Base-by-base conservation (phyloP, 2,888 invertebrate species). In the Frankliniella intonsa region DNA sequence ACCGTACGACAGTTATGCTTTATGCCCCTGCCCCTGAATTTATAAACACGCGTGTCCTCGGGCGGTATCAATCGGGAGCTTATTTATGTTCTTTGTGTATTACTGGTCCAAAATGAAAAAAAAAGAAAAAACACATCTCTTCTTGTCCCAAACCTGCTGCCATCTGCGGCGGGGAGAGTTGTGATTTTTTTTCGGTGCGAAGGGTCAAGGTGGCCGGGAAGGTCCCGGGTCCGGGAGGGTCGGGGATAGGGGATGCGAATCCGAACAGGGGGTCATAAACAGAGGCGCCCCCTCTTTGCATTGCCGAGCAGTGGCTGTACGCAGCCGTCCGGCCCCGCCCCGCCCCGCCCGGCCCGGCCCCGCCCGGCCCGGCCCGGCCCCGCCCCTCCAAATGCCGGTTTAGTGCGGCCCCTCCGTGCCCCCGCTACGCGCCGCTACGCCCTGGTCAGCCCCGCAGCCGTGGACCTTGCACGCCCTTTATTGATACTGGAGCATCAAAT, bases 351-450 rank as follows among this genome's bases (percentile, higher is more conserved):
- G n/a, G n/a, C n/a, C n/a, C n/a, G 19, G 55, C 12, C 55, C 55
- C 55, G 55, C 14, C 55, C 12, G 55, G 2, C 55, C 55, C 55
- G 55, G 10, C n/a, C n/a, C 55, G 55, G 55, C 62, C 14, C 62
- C 62, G 62, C 14, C 14, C 55, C 55, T 62, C 62, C 69, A 76
- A 76, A 76, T 76, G 69, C 69, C 69, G 69, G n/a, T 76, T 76
- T 76, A 76, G 69, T 76, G 25, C 69, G 69, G 69, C 7, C 69
- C 69, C 69, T 38, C 5, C 38, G 38, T 38, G 38, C 38, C 38
- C 38, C 38, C 38, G 38, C 38, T 38, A 38, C 38, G 38, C 38
- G 3, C 38, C 38, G 38, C 38, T 38, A 38, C 38, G 38, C 38
- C 38, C 38, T 5, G 38, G 38, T 38, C 38, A 38, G 38, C 38